phyloP scores from a whole-genome alignment of 1,140 invertebrate species.

The Caerostris darwini region DNA sequence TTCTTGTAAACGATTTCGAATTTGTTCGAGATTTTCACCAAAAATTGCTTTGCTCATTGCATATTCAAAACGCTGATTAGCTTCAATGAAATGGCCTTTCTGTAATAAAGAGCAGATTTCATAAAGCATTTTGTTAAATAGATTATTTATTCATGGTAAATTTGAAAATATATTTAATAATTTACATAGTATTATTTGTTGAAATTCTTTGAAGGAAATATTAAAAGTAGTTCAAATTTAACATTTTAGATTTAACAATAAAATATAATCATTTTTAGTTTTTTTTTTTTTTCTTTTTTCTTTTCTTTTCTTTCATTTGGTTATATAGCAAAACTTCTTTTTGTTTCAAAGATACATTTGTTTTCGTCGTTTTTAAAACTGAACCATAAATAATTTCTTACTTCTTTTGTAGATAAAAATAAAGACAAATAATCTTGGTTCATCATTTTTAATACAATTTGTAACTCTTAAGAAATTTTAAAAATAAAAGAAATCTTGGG shows the following conservation, averaged over 20 bases:
- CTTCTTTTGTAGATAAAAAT: too few species aligned
- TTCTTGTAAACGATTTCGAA: conserved; percentile 42
- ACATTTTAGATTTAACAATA: too few species aligned
- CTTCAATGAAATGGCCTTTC: conserved; percentile 14
- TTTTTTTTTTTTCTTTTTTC: not conserved
- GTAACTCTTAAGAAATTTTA: too few species aligned
- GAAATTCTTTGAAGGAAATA: not conserved
- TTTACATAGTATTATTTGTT: not conserved
- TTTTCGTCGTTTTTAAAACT: too few species aligned
- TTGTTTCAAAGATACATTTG: too few species aligned
- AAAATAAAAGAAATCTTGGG: too few species aligned
- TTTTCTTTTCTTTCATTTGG: not conserved
- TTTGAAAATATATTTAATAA: not conserved
- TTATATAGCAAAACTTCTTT: too few species aligned
- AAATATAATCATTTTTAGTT: not conserved
- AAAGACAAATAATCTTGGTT: too few species aligned
- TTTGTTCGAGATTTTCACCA: conserved; percentile 14
- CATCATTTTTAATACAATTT: too few species aligned
- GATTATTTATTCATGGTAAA: too few species aligned
- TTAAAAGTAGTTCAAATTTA: not conserved
- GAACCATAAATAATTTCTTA: too few species aligned
- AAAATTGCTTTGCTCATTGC: not conserved
- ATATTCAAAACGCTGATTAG: not conserved
- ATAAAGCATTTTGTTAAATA: not conserved
- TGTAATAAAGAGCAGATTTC: not conserved